Evolutionary conservation across 2,113 vertebrate genomes (phyloP).

Genomic region (Urocynchramus pylzowi): DNA sequence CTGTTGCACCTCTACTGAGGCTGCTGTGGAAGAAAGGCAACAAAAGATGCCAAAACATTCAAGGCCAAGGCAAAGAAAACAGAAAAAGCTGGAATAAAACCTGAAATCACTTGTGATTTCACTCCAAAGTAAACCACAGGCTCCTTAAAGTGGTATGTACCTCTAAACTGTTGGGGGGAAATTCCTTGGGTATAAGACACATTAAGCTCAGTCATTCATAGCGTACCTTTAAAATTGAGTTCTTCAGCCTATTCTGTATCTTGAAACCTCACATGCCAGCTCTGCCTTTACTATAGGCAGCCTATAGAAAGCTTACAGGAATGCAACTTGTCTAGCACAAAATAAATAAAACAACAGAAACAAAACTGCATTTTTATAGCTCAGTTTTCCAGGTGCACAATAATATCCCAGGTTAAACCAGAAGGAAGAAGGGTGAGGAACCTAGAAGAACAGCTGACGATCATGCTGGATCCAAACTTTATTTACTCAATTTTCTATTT

Average conservation of each 20-base stretch:
- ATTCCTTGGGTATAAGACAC: not conserved
- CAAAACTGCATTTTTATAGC: not conserved
- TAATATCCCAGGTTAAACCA: not conserved
- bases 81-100: not conserved
- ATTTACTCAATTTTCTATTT: not conserved
- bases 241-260: not conserved
- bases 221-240: not conserved
- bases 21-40: not conserved
- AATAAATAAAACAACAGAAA: not conserved
- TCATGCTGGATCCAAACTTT: not conserved
- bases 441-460: not conserved
- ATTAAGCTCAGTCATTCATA: not conserved
- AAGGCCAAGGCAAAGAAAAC: not conserved
- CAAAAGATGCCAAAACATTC: not conserved
- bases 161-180: fast-evolving
- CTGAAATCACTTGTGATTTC: not conserved
- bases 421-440: not conserved
- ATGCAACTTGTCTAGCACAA: not conserved
- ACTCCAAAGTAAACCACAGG: not conserved
- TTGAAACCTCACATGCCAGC: not conserved
- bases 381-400: not conserved
- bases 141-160: not conserved
- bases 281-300: not conserved
- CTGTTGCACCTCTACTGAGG: not conserved
- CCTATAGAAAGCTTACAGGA: not conserved